Evolutionary conservation across 2,888 invertebrate genomes (phyloP), one percentile per base, ranked within the genome.

Genomic region (Oxystoma pomonae): DNA sequence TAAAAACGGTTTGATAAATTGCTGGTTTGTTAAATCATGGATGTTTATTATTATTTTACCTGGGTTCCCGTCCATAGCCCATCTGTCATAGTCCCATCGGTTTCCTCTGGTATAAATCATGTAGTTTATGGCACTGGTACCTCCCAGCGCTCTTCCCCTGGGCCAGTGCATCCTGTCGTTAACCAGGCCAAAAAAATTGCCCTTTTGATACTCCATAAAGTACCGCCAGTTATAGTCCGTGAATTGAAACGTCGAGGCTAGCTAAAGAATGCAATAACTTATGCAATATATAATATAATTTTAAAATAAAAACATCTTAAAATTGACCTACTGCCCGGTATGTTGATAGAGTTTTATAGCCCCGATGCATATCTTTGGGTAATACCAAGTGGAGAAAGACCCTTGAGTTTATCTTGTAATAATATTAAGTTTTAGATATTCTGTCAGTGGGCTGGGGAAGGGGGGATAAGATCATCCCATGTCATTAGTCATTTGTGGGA

Each of bases 71-170:
- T 83, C 82, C 0, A 79, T 81, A 0, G 85, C 87, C 86, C 90
- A 90, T 57, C 82, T 76, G 71, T 90, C 85, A 81, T 86, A 91
- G 79, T 90, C 90, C 16, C 74, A 73, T 35, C 83, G 83, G 70
- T 90, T 86, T 5, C 92, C 92, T 60, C 92, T 83, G 7, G 90
- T 87, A 77, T 92, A 91, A 66, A 90, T 85, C 87, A 87, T 87
- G 70, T 83, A 86, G 73, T 88, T 87, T 50, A 88, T 83, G 55
- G 85, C 83, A 63, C 85, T 84, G 0, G 83, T 81, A 1, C 87
- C 87, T 0, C 87, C 87, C 0, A 87, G 74, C 0, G 83, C 81
- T 74, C 82, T 86, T 18, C 87, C 87, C 2, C 85, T 78, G 0
- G 87, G 86, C 82, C 83, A 84, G 77, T 70, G 61, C 67, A 69